Evolutionary conservation across 2,113 vertebrate species (phyloP).

Genomic region (Ascaphus truei): DNA sequence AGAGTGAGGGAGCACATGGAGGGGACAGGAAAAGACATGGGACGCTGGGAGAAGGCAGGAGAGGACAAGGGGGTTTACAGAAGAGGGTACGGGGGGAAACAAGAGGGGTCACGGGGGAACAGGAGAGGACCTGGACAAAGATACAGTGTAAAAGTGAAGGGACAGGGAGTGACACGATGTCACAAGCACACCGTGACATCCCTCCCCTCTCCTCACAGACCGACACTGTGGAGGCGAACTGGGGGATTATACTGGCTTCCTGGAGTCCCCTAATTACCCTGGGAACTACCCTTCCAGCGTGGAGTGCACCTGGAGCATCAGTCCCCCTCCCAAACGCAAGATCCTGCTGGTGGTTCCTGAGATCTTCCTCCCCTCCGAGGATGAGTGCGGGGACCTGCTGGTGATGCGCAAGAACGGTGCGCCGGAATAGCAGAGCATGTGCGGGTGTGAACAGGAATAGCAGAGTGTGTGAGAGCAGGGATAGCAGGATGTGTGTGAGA

Average conservation of each 20-base stretch:
- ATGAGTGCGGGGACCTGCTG: constrained; percentile 93
- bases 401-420: constrained; percentile 98
- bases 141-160: too few relatives aligned
- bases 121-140: too few relatives aligned
- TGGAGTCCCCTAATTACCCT: constrained; percentile 97
- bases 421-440: too few relatives aligned
- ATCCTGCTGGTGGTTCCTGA: constrained; percentile 96
- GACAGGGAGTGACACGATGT: too few relatives aligned
- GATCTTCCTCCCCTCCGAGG: constrained; percentile 96
- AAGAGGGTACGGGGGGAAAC: too few relatives aligned
- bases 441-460: rapidly evolving
- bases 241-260: constrained; percentile 93
- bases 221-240: constrained; percentile 93
- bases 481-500: too few relatives aligned
- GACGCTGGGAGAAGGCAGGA: too few relatives aligned
- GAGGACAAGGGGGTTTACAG: too few relatives aligned
- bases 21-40: background rate
- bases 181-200: too few relatives aligned
- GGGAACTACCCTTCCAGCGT: constrained; percentile 92
- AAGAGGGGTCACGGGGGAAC: too few relatives aligned
- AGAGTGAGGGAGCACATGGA: background rate
- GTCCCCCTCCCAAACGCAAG: constrained; percentile 93
- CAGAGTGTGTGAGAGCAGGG: too few relatives aligned
- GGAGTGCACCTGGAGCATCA: constrained; percentile 97
- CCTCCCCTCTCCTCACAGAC: constrained; percentile 65